Percentiles rank a stretch among this genome's conserved stretches.
Evolutionary conservation across 2,888 invertebrate genomes (phyloP).

Genomic region (Megamerina dolium): DNA sequence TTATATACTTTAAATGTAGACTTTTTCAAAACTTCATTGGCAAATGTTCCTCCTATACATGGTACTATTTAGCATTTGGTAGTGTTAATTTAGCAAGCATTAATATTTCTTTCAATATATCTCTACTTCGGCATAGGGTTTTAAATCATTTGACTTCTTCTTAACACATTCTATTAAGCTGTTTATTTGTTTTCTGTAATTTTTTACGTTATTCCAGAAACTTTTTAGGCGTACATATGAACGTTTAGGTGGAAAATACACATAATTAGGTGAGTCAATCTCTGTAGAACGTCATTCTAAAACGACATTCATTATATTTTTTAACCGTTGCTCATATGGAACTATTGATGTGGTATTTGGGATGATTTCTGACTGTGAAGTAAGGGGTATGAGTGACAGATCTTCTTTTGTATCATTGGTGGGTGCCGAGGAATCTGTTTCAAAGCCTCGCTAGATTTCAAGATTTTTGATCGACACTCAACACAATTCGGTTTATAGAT

Average conservation of each 20-base stretch:
- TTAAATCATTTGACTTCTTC: constrained; percentile 5
- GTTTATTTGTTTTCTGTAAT: not conserved
- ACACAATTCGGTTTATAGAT: constrained; percentile 8
- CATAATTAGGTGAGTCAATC: too few relatives aligned
- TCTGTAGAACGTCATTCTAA: too few relatives aligned
- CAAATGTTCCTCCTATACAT: constrained; percentile 6
- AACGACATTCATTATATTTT: too few relatives aligned
- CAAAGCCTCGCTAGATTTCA: not conserved
- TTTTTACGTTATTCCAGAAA: constrained; percentile 9
- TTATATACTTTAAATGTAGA: not conserved
- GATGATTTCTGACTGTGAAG: too few relatives aligned
- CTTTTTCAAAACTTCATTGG: not conserved
- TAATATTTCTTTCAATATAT: constrained; percentile 7
- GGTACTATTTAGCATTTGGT: constrained; percentile 11
- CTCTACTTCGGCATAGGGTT: constrained; percentile 13
- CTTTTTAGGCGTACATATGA: not conserved
- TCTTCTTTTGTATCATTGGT: not conserved
- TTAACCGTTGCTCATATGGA: constrained; percentile 4
- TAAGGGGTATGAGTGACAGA: too few relatives aligned
- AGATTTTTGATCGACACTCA: constrained; percentile 8
- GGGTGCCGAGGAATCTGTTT: not conserved
- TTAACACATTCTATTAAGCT: not conserved
- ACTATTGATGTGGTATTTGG: too few relatives aligned
- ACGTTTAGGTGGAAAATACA: not conserved
- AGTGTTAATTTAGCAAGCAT: constrained; percentile 12